A percentile compares a stretch with the other conserved stretches of the same genome.
These are phyloP conservation scores for Danionella cerebrum DNA, from an alignment of 2,113 vertebrate genomes.

Conservation along the genomic window DNA sequence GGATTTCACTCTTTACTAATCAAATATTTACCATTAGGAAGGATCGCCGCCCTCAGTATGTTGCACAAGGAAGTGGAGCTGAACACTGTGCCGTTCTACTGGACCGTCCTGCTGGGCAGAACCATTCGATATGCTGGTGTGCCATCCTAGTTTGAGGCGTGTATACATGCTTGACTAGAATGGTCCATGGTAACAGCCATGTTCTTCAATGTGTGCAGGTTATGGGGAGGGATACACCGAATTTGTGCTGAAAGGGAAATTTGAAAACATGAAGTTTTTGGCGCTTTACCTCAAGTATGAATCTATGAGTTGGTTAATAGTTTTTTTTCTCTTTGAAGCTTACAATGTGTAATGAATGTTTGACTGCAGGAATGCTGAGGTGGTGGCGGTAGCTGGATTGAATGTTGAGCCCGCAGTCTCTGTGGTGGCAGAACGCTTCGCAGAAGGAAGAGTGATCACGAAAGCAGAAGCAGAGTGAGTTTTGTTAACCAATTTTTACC, in stretches of 20 bases:
- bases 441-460: constrained; percentile 63
- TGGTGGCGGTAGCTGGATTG: constrained; percentile 71
- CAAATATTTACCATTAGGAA: constrained; percentile 50
- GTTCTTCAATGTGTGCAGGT: constrained; percentile 50
- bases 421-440: constrained; percentile 66
- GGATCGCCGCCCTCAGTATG: constrained; percentile 73
- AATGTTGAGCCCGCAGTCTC: constrained; percentile 73
- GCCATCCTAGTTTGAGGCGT: background rate
- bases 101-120: constrained; percentile 69
- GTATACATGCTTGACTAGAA: background rate
- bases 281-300: constrained; percentile 78
- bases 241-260: constrained; percentile 66
- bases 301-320: background rate
- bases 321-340: background rate
- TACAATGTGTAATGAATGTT: background rate
- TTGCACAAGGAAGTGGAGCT: constrained; percentile 53
- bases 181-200: background rate
- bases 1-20: no score
- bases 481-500: no score
- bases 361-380: constrained; percentile 59
- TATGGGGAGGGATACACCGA: constrained; percentile 73
- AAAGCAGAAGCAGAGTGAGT: constrained; percentile 73
- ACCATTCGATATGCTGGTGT: constrained; percentile 74
- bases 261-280: constrained; percentile 69
- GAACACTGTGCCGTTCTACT: constrained; percentile 75